These are phyloP conservation scores for Xenus cinereus DNA, from an alignment of 2,113 vertebrate species.

Conservation along the genomic window DNA sequence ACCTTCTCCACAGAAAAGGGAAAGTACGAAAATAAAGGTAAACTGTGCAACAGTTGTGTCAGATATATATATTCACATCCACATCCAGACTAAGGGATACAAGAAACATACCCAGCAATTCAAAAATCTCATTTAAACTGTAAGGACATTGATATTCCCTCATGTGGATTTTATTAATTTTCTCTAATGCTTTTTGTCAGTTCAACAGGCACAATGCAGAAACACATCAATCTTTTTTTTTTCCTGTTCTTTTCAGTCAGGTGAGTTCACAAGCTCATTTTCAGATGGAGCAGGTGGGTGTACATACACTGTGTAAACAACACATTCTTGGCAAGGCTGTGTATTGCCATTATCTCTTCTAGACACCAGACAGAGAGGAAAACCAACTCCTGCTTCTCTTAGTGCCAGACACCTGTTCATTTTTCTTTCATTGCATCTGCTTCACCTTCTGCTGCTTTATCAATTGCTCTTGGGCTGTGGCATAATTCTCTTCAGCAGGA, in stretches of 20 bases:
- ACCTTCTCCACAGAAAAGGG: neutral
- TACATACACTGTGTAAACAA: conserved; percentile 26
- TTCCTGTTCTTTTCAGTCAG: conserved; percentile 4
- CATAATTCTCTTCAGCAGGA: neutral
- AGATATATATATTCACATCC: neutral
- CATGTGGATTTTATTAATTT: neutral
- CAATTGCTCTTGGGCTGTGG: neutral
- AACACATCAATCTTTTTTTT: neutral
- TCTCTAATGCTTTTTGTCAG: neutral
- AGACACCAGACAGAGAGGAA: conserved; percentile 37
- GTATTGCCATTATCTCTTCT: conserved; percentile 37
- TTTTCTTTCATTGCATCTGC: conserved; percentile 47
- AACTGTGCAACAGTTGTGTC: neutral
- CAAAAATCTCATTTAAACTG: neutral
- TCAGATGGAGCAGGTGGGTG: conserved; percentile 13
- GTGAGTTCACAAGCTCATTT: conserved; percentile 34
- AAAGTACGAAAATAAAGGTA: neutral
- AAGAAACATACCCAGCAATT: neutral
- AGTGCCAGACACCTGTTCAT: conserved; percentile 54
- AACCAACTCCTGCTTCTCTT: conserved; percentile 1
- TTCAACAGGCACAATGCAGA: neutral
- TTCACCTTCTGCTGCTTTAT: conserved; percentile 48
- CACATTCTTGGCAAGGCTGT: conserved; percentile 6
- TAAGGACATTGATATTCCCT: neutral
- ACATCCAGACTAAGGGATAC: neutral